Conservation (phyloP, 1,140 invertebrate genomes). For the Radopholus similis region DNA sequence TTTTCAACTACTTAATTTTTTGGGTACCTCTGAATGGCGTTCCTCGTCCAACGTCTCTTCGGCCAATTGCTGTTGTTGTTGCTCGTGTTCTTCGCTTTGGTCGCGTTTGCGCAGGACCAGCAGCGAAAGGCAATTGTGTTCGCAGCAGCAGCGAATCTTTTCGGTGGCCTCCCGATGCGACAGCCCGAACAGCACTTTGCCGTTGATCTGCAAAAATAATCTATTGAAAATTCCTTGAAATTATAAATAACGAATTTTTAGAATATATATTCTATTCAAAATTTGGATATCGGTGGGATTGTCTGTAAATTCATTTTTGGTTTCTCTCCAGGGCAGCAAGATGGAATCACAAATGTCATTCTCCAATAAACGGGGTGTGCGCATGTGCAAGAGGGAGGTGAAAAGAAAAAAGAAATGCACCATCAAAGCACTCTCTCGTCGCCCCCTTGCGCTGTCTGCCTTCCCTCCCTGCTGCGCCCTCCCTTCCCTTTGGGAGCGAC, state of each 20-base stretch:
- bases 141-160: conserved; percentile 55
- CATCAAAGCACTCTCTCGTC: no score
- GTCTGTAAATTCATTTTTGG: no score
- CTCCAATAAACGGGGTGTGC: no score
- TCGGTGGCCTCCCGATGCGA: conserved; percentile 50
- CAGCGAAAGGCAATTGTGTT: conserved; percentile 45
- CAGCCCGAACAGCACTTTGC: conserved; percentile 51
- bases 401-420: no score
- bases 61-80: background rate
- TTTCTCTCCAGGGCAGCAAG: no score
- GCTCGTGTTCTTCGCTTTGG: background rate
- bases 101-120: conserved; percentile 39
- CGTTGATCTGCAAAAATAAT: conserved; percentile 46
- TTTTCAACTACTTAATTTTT: background rate
- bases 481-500: no score
- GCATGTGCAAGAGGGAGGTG: no score
- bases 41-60: background rate
- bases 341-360: no score
- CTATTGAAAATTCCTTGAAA: background rate
- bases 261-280: no score
- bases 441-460: no score
- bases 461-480: no score
- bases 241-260: background rate
- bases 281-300: no score
- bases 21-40: background rate